Percentiles rank a stretch among this genome's conserved stretches.
Conservation (phyloP, 2,888 invertebrate genomes). For the Pristionchus fissidentatus region DNA sequence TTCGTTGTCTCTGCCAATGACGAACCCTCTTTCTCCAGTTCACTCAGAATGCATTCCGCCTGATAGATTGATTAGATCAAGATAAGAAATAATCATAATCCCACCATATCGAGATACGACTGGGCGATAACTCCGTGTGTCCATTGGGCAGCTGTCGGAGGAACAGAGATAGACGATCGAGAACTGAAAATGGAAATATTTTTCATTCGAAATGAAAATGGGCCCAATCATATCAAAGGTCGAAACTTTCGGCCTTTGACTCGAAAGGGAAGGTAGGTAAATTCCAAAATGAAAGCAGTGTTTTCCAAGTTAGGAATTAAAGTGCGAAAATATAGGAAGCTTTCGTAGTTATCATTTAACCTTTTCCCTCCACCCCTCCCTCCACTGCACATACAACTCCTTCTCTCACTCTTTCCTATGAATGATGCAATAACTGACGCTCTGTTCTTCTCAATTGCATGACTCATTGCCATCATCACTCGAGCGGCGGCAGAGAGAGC, state of each 20-base stretch:
- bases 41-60: slow-evolving; percentile 16
- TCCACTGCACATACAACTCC: too few relatives aligned
- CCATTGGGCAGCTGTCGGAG: slow-evolving; percentile 17
- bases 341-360: too few relatives aligned
- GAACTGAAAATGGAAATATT: neutral
- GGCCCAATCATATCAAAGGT: neutral
- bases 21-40: slow-evolving; percentile 9
- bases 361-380: too few relatives aligned
- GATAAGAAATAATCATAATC: neutral
- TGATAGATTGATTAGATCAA: neutral
- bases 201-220: too few relatives aligned
- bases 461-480: neutral
- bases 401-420: too few relatives aligned
- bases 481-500: neutral
- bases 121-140: slow-evolving; percentile 22
- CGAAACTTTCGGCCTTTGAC: neutral
- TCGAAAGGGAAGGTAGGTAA: neutral
- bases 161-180: slow-evolving; percentile 37
- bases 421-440: neutral
- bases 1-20: neutral
- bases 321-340: too few relatives aligned
- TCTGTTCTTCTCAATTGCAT: neutral
- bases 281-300: too few relatives aligned
- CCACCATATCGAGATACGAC: slow-evolving; percentile 36
- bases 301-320: too few relatives aligned